phyloP scores from a whole-genome alignment of 2,888 invertebrate genomes.

The Temnothorax ravouxi region DNA sequence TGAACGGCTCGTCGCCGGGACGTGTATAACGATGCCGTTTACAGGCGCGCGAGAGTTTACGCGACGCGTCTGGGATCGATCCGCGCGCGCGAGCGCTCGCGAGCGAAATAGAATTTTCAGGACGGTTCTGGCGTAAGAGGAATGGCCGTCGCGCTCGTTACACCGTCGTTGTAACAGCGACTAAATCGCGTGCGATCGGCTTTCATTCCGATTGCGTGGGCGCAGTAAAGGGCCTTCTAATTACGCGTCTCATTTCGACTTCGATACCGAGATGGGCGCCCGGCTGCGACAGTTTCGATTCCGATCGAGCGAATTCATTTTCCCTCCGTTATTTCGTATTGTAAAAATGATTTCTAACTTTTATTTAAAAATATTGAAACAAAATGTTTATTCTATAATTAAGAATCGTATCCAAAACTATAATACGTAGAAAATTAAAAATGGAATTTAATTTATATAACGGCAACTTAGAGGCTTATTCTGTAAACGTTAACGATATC shows the following conservation, averaged over 20 bases:
- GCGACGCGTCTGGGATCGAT: conserved; percentile 25
- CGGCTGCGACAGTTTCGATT: background rate
- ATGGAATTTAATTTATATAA: background rate
- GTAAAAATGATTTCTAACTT: background rate
- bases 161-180: conserved; percentile 7
- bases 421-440: background rate
- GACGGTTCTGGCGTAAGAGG: conserved; percentile 4
- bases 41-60: conserved; percentile 23
- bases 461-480: too few species aligned
- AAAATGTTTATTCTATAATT: background rate
- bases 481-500: too few species aligned
- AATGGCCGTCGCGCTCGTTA: conserved; percentile 42
- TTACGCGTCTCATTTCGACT: conserved; percentile 41
- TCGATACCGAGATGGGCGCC: conserved; percentile 12
- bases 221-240: conserved; percentile 48
- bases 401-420: background rate
- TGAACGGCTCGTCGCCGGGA: background rate
- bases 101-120: conserved; percentile 43
- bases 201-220: conserved; percentile 54
- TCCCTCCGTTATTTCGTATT: background rate
- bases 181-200: conserved; percentile 28
- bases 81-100: background rate
- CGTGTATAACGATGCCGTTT: conserved; percentile 32
- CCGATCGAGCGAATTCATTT: background rate
- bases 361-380: background rate